Evolutionary conservation across 2,113 vertebrate genomes (phyloP).

Genomic region (Oxygymnocypris stewartii): DNA sequence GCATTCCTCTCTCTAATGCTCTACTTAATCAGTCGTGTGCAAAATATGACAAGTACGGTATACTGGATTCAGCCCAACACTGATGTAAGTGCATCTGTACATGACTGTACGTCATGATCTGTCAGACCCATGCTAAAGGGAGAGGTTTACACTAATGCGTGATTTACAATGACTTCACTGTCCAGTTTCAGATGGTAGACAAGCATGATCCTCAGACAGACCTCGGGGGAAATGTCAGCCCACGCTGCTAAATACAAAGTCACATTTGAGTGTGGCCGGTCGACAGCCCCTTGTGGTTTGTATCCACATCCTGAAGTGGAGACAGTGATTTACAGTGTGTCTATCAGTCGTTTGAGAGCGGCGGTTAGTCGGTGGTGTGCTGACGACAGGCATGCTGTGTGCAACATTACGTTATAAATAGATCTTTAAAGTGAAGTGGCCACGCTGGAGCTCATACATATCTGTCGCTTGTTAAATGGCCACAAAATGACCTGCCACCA

Average conservation of each 20-base stretch:
- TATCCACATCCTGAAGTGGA: conserved; percentile 26
- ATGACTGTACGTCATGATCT: conserved; percentile 37
- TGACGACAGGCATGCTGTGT: conserved; percentile 25
- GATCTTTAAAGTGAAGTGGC: conserved; percentile 37
- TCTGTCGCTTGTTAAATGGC: conserved; percentile 12
- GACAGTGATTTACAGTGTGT: conserved; percentile 16
- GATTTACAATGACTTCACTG: conserved; percentile 37
- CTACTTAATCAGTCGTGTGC: conserved; percentile 6
- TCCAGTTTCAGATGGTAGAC: conserved; percentile 3
- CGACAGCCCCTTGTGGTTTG: conserved; percentile 11
- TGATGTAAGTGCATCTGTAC: too few relatives aligned
- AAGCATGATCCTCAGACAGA: not conserved
- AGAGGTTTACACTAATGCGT: conserved; percentile 7
- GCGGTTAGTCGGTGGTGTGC: conserved; percentile 1
- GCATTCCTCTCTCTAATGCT: conserved; percentile 43
- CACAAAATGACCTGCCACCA: conserved; percentile 52
- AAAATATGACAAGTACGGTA: conserved; percentile 42
- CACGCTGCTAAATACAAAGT: not conserved
- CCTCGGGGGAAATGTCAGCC: not conserved
- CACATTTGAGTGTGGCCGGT: conserved; percentile 6
- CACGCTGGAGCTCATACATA: not conserved
- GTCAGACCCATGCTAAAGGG: not conserved
- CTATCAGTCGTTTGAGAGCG: conserved; percentile 3
- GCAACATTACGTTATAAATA: conserved; percentile 27
- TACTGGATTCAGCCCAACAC: conserved; percentile 39